Evolutionary conservation across 2,888 invertebrate genomes (phyloP).

Genomic region (Lycaena phlaeas): DNA sequence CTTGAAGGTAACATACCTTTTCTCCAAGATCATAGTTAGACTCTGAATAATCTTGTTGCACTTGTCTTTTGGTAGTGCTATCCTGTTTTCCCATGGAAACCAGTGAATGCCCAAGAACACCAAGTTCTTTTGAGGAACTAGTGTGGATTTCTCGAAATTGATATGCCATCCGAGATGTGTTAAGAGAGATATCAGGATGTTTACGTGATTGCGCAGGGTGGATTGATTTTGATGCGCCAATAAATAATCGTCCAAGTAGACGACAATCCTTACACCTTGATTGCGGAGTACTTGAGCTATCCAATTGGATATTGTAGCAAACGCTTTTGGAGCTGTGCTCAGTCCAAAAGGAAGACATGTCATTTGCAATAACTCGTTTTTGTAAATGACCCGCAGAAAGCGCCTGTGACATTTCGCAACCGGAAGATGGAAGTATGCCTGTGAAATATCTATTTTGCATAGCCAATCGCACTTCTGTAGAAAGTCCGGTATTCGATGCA

Average conservation of each 20-base stretch:
- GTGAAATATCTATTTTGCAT: no score
- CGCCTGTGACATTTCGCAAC: neutral
- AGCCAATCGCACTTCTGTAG: neutral
- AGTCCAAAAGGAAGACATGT: no score
- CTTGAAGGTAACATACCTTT: no score
- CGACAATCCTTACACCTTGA: constrained; percentile 1
- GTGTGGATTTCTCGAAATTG: constrained; percentile 17
- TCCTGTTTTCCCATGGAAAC: constrained; percentile 12
- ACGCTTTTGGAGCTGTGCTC: constrained; percentile 14
- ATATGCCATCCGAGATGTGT: constrained; percentile 16
- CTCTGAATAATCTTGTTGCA: constrained; percentile 12
- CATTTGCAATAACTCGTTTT: constrained; percentile 14
- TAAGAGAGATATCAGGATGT: no score
- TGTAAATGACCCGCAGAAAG: constrained; percentile 14
- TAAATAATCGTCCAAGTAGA: constrained; percentile 1
- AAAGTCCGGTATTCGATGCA: neutral
- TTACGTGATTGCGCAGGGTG: no score
- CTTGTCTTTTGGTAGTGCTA: constrained; percentile 16
- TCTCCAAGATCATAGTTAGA: no score
- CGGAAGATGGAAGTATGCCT: no score
- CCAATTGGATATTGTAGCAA: constrained; percentile 19
- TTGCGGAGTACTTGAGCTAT: constrained; percentile 15
- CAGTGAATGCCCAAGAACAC: no score
- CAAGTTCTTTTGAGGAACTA: constrained; percentile 9
- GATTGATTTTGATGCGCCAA: no score